Evolutionary conservation across 2,113 vertebrate genomes (phyloP).

Genomic region (Anoplopoma fimbria): DNA sequence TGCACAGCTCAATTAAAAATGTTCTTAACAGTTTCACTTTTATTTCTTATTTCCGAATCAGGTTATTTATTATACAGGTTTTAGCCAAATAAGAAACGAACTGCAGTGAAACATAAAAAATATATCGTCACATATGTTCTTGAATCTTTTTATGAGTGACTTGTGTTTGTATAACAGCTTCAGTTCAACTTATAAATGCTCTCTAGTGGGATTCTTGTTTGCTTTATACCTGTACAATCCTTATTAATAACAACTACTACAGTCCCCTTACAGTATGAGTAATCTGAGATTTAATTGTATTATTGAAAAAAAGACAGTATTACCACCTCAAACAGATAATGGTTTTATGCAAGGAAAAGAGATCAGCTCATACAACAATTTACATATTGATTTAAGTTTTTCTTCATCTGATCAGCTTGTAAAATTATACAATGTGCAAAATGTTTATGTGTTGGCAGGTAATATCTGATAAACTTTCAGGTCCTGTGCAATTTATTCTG

Average conservation of each 20-base stretch:
- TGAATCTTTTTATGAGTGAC: neutral
- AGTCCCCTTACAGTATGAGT: too few species aligned
- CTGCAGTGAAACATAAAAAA: neutral
- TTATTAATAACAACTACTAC: too few species aligned
- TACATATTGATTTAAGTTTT: neutral
- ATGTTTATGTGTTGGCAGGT: too few species aligned
- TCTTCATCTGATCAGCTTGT: neutral
- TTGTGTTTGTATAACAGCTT: neutral
- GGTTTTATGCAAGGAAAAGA: neutral
- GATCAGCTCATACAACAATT: neutral
- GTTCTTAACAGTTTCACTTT: neutral
- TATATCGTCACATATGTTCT: neutral
- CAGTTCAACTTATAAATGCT: neutral
- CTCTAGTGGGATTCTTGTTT: neutral
- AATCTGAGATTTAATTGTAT: too few species aligned
- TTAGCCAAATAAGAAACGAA: too few species aligned
- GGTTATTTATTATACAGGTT: neutral
- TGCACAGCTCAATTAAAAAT: neutral
- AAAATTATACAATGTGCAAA: too few species aligned
- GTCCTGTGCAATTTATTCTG: too few species aligned
- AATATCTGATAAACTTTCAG: too few species aligned
- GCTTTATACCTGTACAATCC: too few species aligned
- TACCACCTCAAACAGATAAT: neutral
- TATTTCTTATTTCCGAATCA: neutral
- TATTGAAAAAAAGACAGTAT: neutral